Percentiles rank a stretch among this genome's conserved stretches.
These are phyloP conservation scores for Hyposoter dolosus DNA, from an alignment of 2,888 invertebrate species.

Conservation along the genomic window DNA sequence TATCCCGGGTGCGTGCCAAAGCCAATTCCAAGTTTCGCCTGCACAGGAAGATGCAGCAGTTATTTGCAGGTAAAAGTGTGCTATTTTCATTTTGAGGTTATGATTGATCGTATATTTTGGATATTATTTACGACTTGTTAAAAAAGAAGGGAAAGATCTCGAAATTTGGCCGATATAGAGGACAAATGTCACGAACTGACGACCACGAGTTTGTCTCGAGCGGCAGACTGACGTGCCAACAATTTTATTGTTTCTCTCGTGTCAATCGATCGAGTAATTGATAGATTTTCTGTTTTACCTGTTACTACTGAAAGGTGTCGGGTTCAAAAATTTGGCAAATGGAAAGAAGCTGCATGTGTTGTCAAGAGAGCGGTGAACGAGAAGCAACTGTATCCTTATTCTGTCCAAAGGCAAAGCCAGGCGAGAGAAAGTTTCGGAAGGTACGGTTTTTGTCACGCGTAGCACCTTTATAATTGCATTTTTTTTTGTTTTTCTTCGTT, in stretches of 20 bases:
- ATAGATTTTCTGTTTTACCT: slow-evolving; percentile 67
- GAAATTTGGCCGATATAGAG: neutral
- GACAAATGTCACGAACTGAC: slow-evolving; percentile 4
- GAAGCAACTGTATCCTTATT: slow-evolving; percentile 95
- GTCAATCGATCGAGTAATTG: neutral
- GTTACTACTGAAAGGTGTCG: slow-evolving; percentile 89
- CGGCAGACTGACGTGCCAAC: neutral
- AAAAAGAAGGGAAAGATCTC: neutral
- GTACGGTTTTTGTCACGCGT: slow-evolving; percentile 83
- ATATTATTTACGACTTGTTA: neutral
- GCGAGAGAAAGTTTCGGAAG: slow-evolving; percentile 94
- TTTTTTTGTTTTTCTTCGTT: neutral
- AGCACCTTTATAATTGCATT: neutral
- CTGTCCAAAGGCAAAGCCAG: slow-evolving; percentile 95
- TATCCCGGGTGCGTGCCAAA: slow-evolving; percentile 97
- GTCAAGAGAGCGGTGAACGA: slow-evolving; percentile 96
- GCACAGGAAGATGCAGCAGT: slow-evolving; percentile 95
- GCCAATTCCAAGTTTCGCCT: slow-evolving; percentile 97
- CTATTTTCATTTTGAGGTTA: neutral
- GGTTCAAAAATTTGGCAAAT: slow-evolving; percentile 98
- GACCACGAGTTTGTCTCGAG: neutral
- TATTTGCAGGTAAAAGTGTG: slow-evolving; percentile 93
- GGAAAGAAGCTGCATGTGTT: slow-evolving; percentile 97
- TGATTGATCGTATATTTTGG: neutral
- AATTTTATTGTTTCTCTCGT: neutral